A percentile compares a stretch with the other conserved stretches of the same genome.
phyloP scores from a whole-genome alignment of 2,797 vertebrate genomes.

The Sparus aurata region DNA sequence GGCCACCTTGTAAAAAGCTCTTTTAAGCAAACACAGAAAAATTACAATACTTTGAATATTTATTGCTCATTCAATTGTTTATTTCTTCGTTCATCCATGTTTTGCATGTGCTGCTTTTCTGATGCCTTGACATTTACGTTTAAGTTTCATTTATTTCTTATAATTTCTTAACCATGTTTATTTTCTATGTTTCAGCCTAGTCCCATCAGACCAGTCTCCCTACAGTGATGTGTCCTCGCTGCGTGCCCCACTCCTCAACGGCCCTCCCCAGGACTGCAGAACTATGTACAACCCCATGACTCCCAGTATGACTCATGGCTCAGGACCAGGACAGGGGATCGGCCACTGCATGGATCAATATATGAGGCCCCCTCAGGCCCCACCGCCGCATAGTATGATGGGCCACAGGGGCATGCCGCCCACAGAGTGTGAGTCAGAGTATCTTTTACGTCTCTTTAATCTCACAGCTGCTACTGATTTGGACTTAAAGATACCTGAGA shows the following conservation, averaged over 20 bases:
- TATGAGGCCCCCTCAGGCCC: constrained; percentile 88
- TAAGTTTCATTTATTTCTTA: background rate
- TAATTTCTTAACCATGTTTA: background rate
- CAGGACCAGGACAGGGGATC: constrained; percentile 76
- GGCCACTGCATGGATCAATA: constrained; percentile 91
- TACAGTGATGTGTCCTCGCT: constrained; percentile 84
- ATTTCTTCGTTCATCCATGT: too few relatives aligned
- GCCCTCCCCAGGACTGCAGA: constrained; percentile 78
- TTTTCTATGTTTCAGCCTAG: constrained; percentile 70
- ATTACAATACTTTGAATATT: too few relatives aligned
- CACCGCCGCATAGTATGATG: constrained; percentile 84
- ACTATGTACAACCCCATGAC: constrained; percentile 92
- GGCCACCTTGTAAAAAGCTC: background rate
- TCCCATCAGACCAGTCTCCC: constrained; percentile 78
- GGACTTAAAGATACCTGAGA: constrained; percentile 51
- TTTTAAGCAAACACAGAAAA: too few relatives aligned
- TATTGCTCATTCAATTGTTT: too few relatives aligned
- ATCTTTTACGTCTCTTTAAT: constrained; percentile 51
- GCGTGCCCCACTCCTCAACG: constrained; percentile 73
- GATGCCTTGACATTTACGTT: too few relatives aligned
- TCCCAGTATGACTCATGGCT: constrained; percentile 82
- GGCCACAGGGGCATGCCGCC: constrained; percentile 84
- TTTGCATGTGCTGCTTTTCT: too few relatives aligned
- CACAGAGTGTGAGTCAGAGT: constrained; percentile 85
- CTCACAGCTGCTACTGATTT: constrained; percentile 64